Conservation (phyloP, 2,113 vertebrate genomes). For the Stigmatopora argus region DNA sequence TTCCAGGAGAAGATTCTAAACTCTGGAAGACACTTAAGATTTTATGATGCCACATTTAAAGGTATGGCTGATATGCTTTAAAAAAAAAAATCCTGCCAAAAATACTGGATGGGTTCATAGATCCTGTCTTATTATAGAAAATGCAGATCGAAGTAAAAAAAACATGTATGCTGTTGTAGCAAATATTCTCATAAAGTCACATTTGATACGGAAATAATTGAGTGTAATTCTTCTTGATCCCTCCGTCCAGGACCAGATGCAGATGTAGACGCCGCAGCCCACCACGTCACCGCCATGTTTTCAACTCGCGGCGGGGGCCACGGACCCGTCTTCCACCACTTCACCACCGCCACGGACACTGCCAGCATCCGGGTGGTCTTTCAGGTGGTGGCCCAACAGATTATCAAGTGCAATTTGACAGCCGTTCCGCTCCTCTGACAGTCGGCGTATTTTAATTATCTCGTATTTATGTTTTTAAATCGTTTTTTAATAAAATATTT, state of each 20-base stretch:
- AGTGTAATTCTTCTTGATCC: not conserved
- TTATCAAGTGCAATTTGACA: constrained; percentile 56
- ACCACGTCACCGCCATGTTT: constrained; percentile 61
- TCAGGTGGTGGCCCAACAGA: constrained; percentile 56
- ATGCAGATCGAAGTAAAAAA: too few relatives aligned
- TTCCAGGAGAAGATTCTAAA: constrained; percentile 67
- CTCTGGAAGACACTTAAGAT: constrained; percentile 64
- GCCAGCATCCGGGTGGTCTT: constrained; percentile 52
- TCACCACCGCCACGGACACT: constrained; percentile 67
- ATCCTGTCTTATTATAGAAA: too few relatives aligned
- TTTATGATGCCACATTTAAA: constrained; percentile 58
- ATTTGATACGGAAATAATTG: too few relatives aligned
- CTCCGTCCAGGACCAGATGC: constrained; percentile 54
- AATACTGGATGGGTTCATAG: too few relatives aligned
- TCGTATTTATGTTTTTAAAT: constrained; percentile 16
- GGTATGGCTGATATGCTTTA: constrained; percentile 32
- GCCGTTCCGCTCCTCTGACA: constrained; percentile 53
- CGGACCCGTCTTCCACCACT: constrained; percentile 65
- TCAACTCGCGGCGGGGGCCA: constrained; percentile 19
- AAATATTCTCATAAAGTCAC: too few relatives aligned
- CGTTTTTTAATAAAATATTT: constrained; percentile 54
- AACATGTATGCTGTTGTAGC: too few relatives aligned
- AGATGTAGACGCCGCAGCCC: constrained; percentile 65
- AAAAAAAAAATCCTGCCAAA: too few relatives aligned
- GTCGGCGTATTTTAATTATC: not conserved